Evolutionary conservation across 2,113 vertebrate genomes (phyloP).

Genomic region (Trematocara stigmaticum): DNA sequence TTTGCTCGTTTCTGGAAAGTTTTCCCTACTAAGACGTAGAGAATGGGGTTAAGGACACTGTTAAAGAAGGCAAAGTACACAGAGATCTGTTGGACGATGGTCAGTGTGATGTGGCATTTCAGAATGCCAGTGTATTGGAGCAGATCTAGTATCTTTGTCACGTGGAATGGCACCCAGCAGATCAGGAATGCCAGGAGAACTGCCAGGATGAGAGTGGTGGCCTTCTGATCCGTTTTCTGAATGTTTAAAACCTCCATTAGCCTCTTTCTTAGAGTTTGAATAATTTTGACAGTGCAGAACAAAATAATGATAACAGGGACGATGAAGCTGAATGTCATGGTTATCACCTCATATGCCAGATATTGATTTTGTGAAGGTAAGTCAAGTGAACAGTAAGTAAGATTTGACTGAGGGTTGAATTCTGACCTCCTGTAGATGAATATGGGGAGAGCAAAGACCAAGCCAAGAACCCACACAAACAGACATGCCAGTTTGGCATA

Average conservation of each 20-base stretch:
- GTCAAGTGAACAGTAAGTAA: rapidly evolving
- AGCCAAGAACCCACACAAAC: background rate
- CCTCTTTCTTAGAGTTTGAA: slow-evolving; percentile 67
- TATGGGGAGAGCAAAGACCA: slow-evolving; percentile 49
- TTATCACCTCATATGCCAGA: slow-evolving; percentile 56
- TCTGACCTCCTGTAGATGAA: slow-evolving; percentile 61
- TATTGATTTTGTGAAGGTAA: background rate
- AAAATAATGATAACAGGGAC: slow-evolving; percentile 76
- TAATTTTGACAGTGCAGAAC: slow-evolving; percentile 77
- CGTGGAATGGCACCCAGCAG: no score
- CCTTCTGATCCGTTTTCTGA: slow-evolving; percentile 77
- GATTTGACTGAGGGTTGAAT: rapidly evolving
- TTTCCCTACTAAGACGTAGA: slow-evolving; percentile 88
- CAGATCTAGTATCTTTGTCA: no score
- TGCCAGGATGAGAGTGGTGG: slow-evolving; percentile 76
- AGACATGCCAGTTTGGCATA: slow-evolving; percentile 79
- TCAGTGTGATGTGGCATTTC: slow-evolving; percentile 13
- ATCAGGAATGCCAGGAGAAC: slow-evolving; percentile 76
- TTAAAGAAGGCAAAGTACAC: slow-evolving; percentile 79
- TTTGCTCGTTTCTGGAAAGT: slow-evolving; percentile 81
- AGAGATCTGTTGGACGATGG: slow-evolving; percentile 59
- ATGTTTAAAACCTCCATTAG: background rate
- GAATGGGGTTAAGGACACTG: slow-evolving; percentile 40
- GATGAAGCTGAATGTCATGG: slow-evolving; percentile 75
- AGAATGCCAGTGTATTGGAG: no score